phyloP scores from a whole-genome alignment of 1,140 invertebrate genomes.

The Atta texana region DNA sequence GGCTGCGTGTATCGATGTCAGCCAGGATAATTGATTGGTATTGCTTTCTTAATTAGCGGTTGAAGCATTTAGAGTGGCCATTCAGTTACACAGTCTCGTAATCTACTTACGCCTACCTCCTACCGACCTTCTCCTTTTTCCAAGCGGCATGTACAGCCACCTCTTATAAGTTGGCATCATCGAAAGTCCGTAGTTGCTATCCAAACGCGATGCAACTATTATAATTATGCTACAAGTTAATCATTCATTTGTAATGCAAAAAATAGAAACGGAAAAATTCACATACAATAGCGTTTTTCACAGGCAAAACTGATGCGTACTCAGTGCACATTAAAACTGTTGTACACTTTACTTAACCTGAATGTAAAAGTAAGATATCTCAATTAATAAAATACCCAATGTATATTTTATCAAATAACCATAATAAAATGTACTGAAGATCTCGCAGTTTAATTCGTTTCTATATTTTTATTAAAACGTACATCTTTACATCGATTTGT shows the following conservation, averaged over 20 bases:
- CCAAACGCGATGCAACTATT: background rate
- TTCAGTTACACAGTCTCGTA: slow-evolving; percentile 81
- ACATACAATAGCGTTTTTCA: too few relatives aligned
- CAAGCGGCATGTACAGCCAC: background rate
- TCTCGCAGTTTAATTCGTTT: too few relatives aligned
- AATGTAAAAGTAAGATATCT: too few relatives aligned
- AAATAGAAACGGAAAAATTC: background rate
- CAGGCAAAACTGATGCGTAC: too few relatives aligned
- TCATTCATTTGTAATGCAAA: background rate
- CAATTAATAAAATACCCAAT: too few relatives aligned
- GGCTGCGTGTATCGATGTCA: slow-evolving; percentile 68
- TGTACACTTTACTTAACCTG: too few relatives aligned
- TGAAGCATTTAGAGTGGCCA: slow-evolving; percentile 75
- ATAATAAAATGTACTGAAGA: too few relatives aligned
- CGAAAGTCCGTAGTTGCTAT: background rate
- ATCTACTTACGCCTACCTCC: slow-evolving; percentile 73
- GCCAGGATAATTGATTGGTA: slow-evolving; percentile 81
- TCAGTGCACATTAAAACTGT: too few relatives aligned
- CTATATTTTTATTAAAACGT: too few relatives aligned
- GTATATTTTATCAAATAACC: too few relatives aligned
- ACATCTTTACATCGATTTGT: too few relatives aligned
- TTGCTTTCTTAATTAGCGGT: slow-evolving; percentile 80
- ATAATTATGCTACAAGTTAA: background rate
- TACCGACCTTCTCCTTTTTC: slow-evolving; percentile 19
- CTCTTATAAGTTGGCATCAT: background rate